Base-by-base conservation (phyloP, 2,888 invertebrate species). In the Clunio marinus region DNA sequence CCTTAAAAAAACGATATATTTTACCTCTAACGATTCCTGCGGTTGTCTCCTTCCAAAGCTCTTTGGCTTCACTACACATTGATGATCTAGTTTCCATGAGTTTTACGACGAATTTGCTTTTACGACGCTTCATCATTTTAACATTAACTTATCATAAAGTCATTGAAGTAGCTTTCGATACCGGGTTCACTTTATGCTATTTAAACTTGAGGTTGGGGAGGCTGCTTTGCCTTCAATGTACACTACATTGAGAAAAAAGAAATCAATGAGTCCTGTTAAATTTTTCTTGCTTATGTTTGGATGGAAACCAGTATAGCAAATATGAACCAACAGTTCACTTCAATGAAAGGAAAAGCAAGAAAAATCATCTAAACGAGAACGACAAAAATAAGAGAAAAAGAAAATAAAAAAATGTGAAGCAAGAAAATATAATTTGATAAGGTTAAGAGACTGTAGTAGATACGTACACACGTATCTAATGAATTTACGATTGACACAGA, bases 101-200 rank as follows among this genome's bases (percentile, higher is more conserved):
- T 41, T 41, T 41, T 41, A 41, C 15, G 41, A 41, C 41, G n/a
- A 41, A 41, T 41, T 41, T 15, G 41, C n/a, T 41, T 41, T 41
- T 41, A 41, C 41, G 41, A 41, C 10, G 41, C 41, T 41, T 63
- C 63, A 63, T 63, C 63, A 63, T 63, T 63, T 63, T 45, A 37
- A 63, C 63, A 63, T 63, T 63, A 63, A 63, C 63, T 63, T 63
- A 63, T 63, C 63, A 63, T 51, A 20, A 32, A 51, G 51, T 51
- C 51, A 51, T 51, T 22, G 51, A 51, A 22, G 17, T 32, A 20
- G 51, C 51, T 22, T 17, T 51, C 51, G 51, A 20, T 22, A 51
- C 10, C 20, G 22, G 20, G 17, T 51, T 51, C 51, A 22, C 22
- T 51, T 20, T 7, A 51, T 8, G 51, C 17, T 41, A 15, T 41